Conservation (phyloP, 2,888 invertebrate genomes). For the Xiphydria camelus region DNA sequence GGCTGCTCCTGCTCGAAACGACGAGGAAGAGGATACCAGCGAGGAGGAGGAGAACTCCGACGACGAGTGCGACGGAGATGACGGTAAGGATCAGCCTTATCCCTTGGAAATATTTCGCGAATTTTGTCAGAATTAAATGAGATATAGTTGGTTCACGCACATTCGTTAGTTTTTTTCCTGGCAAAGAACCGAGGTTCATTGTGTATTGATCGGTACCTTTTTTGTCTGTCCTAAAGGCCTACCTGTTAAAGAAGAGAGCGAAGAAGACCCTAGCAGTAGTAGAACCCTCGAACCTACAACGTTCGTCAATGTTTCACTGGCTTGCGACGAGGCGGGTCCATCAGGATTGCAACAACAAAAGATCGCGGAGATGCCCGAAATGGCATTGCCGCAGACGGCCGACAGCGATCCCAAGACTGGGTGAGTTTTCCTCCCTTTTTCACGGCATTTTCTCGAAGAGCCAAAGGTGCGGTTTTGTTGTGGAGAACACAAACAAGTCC, state of each 20-base stretch:
- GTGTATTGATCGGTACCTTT: too few relatives aligned
- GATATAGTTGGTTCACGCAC: too few relatives aligned
- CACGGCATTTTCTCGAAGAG: constrained; percentile 27
- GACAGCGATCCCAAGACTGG: constrained; percentile 55
- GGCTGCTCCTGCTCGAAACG: constrained; percentile 38
- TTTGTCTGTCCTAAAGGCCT: constrained; percentile 41
- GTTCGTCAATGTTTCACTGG: constrained; percentile 52
- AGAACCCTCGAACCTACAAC: constrained; percentile 51
- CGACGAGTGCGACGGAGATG: constrained; percentile 52
- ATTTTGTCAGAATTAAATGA: too few relatives aligned
- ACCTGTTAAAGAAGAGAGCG: constrained; percentile 53
- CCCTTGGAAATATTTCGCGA: too few relatives aligned
- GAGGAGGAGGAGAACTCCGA: constrained; percentile 53
- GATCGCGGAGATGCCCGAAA: constrained; percentile 49
- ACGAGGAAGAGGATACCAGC: constrained; percentile 47
- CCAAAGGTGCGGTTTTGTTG: constrained; percentile 51
- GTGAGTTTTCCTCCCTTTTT: constrained; percentile 48
- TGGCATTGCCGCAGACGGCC: constrained; percentile 40
- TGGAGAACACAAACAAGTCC: constrained; percentile 46
- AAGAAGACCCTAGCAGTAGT: constrained; percentile 46
- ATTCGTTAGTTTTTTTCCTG: background rate
- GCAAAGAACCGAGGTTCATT: too few relatives aligned
- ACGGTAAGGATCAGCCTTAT: constrained; percentile 34
- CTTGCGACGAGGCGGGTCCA: constrained; percentile 56
- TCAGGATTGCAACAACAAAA: constrained; percentile 56